Evolutionary conservation across 2,113 vertebrate species (phyloP).

Genomic region (Dunckerocampus dactyliophorus): DNA sequence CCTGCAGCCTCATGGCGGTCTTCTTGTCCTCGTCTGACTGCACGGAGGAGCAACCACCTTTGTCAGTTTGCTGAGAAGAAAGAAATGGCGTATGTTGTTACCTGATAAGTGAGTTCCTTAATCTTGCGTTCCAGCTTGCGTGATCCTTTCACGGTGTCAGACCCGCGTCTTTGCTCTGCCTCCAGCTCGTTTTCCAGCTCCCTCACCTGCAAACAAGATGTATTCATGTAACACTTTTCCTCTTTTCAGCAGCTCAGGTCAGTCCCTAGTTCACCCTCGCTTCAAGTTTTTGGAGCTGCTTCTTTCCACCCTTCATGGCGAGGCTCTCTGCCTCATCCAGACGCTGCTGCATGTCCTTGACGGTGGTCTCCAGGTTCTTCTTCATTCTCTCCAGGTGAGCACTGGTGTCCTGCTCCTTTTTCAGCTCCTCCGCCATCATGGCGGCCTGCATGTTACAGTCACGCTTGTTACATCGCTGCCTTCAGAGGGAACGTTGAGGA

Average conservation of each 20-base stretch:
- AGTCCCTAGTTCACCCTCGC: slow-evolving; percentile 23
- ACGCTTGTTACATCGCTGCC: background rate
- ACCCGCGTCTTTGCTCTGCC: slow-evolving; percentile 26
- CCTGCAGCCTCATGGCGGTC: slow-evolving; percentile 43
- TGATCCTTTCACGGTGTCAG: slow-evolving; percentile 28
- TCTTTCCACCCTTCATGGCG: slow-evolving; percentile 74
- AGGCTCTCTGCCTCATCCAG: slow-evolving; percentile 72
- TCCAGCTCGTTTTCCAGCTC: slow-evolving; percentile 17
- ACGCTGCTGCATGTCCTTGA: slow-evolving; percentile 39
- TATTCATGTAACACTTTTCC: background rate
- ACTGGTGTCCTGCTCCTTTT: slow-evolving; percentile 23
- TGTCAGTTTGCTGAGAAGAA: accelerated
- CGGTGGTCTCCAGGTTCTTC: slow-evolving; percentile 36
- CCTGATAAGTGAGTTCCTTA: slow-evolving; percentile 57
- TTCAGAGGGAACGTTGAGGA: background rate
- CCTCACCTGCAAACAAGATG: slow-evolving; percentile 18
- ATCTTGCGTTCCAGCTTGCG: slow-evolving; percentile 39
- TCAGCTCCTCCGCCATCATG: slow-evolving; percentile 47
- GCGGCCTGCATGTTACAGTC: slow-evolving; percentile 53
- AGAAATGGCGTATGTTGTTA: background rate
- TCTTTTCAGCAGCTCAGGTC: background rate
- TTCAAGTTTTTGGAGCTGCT: slow-evolving; percentile 75
- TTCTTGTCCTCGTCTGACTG: slow-evolving; percentile 56
- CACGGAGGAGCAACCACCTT: background rate
- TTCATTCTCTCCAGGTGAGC: slow-evolving; percentile 43